Evolutionary conservation across 2,113 vertebrate species (phyloP).

Genomic region (Sebastes fasciatus): DNA sequence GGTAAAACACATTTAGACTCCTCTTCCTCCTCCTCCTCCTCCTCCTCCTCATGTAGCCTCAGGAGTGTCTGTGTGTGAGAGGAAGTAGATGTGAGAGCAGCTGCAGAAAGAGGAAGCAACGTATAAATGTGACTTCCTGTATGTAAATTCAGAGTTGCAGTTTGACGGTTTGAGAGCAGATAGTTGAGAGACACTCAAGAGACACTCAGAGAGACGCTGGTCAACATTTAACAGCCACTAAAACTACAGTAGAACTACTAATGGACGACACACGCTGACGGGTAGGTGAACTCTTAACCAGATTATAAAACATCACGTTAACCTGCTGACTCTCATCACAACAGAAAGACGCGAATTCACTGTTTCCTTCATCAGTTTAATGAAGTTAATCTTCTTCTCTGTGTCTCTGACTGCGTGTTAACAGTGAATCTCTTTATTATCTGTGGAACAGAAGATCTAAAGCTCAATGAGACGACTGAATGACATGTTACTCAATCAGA

Average conservation of each 20-base stretch:
- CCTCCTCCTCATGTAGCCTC: too few relatives aligned
- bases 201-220: background rate
- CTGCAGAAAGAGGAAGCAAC: constrained; percentile 56
- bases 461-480: too few relatives aligned
- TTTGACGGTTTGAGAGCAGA: background rate
- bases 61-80: too few relatives aligned
- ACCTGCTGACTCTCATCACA: background rate
- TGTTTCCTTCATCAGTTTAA: background rate
- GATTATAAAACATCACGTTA: background rate
- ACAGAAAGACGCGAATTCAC: background rate
- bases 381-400: too few relatives aligned
- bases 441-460: too few relatives aligned
- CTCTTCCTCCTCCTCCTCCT: too few relatives aligned
- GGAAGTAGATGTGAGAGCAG: constrained; percentile 15
- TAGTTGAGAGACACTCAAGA: background rate
- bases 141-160: constrained; percentile 36
- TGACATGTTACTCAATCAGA: too few relatives aligned
- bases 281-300: constrained; percentile 22
- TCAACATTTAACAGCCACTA: background rate
- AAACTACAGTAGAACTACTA: too few relatives aligned
- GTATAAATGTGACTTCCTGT: constrained; percentile 33
- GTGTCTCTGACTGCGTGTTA: too few relatives aligned
- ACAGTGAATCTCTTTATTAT: too few relatives aligned
- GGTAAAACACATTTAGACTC: too few relatives aligned
- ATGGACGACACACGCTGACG: background rate